phyloP scores from a whole-genome alignment of 2,113 vertebrate genomes.

The Dolichallabes microphthalmus region DNA sequence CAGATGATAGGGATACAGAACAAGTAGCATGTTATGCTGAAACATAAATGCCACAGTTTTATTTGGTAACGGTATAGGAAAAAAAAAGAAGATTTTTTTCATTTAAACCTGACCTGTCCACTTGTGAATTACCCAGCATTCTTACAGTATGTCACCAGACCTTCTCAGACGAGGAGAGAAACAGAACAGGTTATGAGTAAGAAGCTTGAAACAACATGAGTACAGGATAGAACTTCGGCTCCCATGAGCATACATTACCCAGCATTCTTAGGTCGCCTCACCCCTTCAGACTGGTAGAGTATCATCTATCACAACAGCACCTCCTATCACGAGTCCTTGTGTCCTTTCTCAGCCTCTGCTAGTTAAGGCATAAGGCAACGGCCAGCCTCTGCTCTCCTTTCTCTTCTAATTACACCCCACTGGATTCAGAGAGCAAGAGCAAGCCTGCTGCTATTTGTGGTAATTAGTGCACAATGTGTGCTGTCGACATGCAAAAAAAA shows the following conservation, averaged over 20 bases:
- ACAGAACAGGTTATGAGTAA: slow-evolving; percentile 2
- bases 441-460: slow-evolving; percentile 67
- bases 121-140: background rate
- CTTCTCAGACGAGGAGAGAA: background rate
- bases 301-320: slow-evolving; percentile 21
- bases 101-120: background rate
- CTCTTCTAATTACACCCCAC: slow-evolving; percentile 71
- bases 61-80: background rate
- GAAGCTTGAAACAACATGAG: background rate
- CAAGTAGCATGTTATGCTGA: background rate
- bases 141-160: background rate
- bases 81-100: background rate
- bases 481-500: slow-evolving; percentile 72
- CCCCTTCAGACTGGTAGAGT: background rate
- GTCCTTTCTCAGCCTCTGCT: slow-evolving; percentile 22
- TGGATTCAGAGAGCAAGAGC: slow-evolving; percentile 69
- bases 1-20: background rate
- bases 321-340: slow-evolving; percentile 17
- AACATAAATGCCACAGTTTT: background rate
- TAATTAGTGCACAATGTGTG: slow-evolving; percentile 77
- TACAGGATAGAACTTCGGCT: background rate
- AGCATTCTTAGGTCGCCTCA: slow-evolving; percentile 32
- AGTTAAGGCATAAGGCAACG: slow-evolving; percentile 44
- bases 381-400: slow-evolving; percentile 62
- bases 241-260: slow-evolving; percentile 43